Percentiles rank a stretch among this genome's conserved stretches.
These are phyloP conservation scores for Pristionchus maxplancki DNA, from an alignment of 2,888 invertebrate genomes.

Conservation along the genomic window DNA sequence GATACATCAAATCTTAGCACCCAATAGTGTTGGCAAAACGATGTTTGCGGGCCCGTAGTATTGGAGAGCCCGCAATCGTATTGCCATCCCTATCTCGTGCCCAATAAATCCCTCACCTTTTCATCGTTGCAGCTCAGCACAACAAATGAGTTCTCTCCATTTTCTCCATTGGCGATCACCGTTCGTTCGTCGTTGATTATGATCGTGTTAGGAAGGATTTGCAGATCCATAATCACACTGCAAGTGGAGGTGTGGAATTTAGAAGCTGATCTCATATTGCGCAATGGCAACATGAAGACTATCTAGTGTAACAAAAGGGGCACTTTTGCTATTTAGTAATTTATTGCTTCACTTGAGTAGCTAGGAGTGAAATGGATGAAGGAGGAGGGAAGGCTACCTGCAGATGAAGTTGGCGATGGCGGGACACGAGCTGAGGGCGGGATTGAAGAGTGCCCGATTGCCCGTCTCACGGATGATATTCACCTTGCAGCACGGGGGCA, in stretches of 20 bases:
- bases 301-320: too few species aligned
- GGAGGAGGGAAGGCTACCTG: background rate
- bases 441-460: background rate
- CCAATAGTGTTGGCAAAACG: too few species aligned
- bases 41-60: too few species aligned
- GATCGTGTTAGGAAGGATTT: background rate
- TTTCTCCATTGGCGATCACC: background rate
- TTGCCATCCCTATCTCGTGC: too few species aligned
- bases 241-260: too few species aligned
- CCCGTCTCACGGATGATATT: background rate
- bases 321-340: too few species aligned
- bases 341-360: too few species aligned
- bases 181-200: background rate
- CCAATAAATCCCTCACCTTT: too few species aligned
- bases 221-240: background rate
- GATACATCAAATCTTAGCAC: too few species aligned
- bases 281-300: too few species aligned
- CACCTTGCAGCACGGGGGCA: background rate
- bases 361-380: background rate
- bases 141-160: background rate
- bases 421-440: background rate
- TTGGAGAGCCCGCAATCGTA: too few species aligned
- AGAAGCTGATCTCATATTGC: too few species aligned
- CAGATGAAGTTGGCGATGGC: background rate
- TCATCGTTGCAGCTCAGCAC: background rate